Conservation (phyloP, 1,140 invertebrate genomes). For the Danaus melanippus region DNA sequence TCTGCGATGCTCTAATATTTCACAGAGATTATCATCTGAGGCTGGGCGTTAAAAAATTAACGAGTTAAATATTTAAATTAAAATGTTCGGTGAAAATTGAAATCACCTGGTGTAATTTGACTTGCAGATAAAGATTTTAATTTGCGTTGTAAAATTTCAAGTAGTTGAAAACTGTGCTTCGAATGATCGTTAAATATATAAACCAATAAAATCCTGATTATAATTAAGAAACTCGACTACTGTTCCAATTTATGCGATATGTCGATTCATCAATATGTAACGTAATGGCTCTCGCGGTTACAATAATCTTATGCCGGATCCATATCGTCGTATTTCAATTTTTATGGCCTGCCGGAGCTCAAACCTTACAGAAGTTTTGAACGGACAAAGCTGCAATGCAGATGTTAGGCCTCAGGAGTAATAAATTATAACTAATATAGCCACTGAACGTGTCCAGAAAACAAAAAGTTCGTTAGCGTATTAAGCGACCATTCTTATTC, state of each 20-base stretch:
- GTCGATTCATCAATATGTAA: too few species aligned
- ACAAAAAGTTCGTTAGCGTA: constrained; percentile 5
- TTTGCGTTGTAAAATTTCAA: constrained; percentile 16
- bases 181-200: too few species aligned
- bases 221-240: too few species aligned
- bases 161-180: constrained; percentile 7
- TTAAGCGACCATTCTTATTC: too few species aligned
- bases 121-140: constrained; percentile 16
- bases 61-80: constrained; percentile 22
- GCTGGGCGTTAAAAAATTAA: constrained; percentile 20
- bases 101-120: constrained; percentile 16
- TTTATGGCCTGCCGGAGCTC: constrained; percentile 16
- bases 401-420: constrained; percentile 20
- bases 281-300: neutral
- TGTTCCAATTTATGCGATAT: too few species aligned
- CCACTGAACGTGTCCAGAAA: constrained; percentile 19
- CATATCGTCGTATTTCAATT: constrained; percentile 16
- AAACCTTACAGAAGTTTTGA: constrained; percentile 15
- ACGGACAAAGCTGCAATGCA: constrained; percentile 25
- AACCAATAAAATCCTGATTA: too few species aligned
- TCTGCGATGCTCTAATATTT: constrained; percentile 23
- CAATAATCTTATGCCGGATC: constrained; percentile 11
- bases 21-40: constrained; percentile 25
- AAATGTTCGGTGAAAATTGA: constrained; percentile 11
- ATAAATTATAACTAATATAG: constrained; percentile 21